Evolutionary conservation across 1,140 invertebrate genomes (phyloP).

Genomic region (Delia radicum): DNA sequence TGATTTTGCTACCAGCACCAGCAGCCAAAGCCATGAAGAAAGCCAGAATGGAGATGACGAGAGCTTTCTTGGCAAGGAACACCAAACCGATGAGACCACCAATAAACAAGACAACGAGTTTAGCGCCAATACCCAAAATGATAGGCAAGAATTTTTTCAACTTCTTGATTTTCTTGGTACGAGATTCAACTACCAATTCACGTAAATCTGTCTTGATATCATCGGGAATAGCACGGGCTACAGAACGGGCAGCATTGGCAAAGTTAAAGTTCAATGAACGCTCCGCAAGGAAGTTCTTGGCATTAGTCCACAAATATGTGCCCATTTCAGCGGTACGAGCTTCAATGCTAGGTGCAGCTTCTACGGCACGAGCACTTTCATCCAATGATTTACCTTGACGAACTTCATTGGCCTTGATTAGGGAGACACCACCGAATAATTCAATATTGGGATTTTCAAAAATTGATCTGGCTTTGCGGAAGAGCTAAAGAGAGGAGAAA

Average conservation of each 20-base stretch:
- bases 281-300: slow-evolving; percentile 62
- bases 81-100: slow-evolving; percentile 63
- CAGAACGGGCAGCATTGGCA: slow-evolving; percentile 59
- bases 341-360: slow-evolving; percentile 58
- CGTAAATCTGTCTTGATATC: slow-evolving; percentile 60
- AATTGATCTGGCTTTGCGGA: slow-evolving; percentile 63
- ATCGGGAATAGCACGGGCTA: slow-evolving; percentile 57
- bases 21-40: slow-evolving; percentile 61
- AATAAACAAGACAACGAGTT: slow-evolving; percentile 61
- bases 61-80: slow-evolving; percentile 68
- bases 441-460: slow-evolving; percentile 64
- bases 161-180: slow-evolving; percentile 66
- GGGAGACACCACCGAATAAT: slow-evolving; percentile 61
- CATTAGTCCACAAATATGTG: slow-evolving; percentile 61
- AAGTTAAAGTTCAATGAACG: slow-evolving; percentile 62
- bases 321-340: slow-evolving; percentile 63
- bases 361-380: slow-evolving; percentile 55
- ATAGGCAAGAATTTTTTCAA: slow-evolving; percentile 62
- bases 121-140: slow-evolving; percentile 63
- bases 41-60: slow-evolving; percentile 64
- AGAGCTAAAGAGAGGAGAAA: slow-evolving; percentile 53
- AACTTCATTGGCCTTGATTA: slow-evolving; percentile 59
- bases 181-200: slow-evolving; percentile 64
- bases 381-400: slow-evolving; percentile 53
- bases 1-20: slow-evolving; percentile 59